phyloP scores from a whole-genome alignment of 2,113 vertebrate genomes.

The Chloebia gouldiae region DNA sequence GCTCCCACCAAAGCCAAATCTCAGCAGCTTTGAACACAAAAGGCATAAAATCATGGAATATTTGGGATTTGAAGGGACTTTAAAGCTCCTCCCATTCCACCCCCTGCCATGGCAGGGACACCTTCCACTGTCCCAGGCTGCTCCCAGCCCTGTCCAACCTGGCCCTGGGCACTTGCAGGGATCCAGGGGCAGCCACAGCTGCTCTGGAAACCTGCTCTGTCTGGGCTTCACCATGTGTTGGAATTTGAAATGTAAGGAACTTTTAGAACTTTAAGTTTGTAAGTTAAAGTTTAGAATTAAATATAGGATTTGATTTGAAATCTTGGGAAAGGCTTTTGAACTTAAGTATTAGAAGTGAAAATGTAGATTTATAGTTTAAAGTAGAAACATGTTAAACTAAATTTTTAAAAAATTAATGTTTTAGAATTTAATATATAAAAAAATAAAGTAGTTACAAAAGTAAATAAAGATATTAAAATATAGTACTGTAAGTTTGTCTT shows the following conservation, averaged over 20 bases:
- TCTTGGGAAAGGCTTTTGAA: background rate
- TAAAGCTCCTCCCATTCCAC: rapidly evolving
- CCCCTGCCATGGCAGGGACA: background rate
- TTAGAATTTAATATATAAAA: background rate
- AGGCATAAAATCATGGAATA: background rate
- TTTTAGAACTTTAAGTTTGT: background rate
- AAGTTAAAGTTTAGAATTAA: background rate
- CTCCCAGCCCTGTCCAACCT: too few species aligned
- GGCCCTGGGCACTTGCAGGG: background rate
- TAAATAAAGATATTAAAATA: background rate
- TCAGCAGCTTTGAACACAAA: background rate
- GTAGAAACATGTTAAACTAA: background rate
- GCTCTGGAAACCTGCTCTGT: background rate
- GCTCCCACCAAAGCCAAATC: background rate
- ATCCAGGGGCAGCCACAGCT: background rate
- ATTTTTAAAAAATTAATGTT: background rate
- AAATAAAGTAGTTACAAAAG: background rate
- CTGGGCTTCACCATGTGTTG: background rate
- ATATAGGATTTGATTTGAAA: background rate
- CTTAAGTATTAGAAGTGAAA: background rate
- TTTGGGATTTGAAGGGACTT: background rate
- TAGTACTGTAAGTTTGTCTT: background rate
- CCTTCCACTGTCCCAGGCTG: too few species aligned
- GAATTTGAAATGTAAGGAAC: background rate
- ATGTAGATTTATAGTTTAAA: background rate